A percentile compares a stretch with the other conserved stretches of the same genome.
These are phyloP conservation scores for Eupithecia subumbrata DNA, from an alignment of 2,888 invertebrate species.

Conservation along the genomic window DNA sequence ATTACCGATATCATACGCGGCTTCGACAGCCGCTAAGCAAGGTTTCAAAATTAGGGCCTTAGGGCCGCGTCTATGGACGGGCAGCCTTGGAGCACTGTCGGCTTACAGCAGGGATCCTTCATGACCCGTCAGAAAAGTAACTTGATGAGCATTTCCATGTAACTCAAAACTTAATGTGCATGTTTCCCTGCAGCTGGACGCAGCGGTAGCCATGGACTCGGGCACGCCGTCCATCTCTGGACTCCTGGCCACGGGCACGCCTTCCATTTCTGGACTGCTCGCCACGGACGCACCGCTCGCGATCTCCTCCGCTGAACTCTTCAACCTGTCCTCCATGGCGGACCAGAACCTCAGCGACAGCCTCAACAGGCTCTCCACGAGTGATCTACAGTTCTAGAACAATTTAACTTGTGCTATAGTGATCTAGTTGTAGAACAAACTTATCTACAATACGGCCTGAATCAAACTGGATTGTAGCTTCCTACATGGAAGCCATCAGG, in stretches of 20 bases:
- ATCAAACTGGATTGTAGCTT: neutral
- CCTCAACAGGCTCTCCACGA: slow-evolving; percentile 62
- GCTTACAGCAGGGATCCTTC: too few relatives aligned
- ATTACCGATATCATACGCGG: too few relatives aligned
- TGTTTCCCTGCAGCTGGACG: slow-evolving; percentile 37
- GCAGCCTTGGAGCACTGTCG: too few relatives aligned
- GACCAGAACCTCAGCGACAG: slow-evolving; percentile 56
- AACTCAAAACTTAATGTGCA: too few relatives aligned
- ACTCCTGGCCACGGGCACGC: slow-evolving; percentile 50
- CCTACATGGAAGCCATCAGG: neutral
- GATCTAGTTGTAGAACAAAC: neutral
- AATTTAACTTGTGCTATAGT: neutral
- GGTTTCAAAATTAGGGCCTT: too few relatives aligned
- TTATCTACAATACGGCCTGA: neutral
- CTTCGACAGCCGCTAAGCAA: too few relatives aligned
- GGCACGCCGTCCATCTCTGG: slow-evolving; percentile 55
- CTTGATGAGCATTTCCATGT: neutral
- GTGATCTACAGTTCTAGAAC: slow-evolving; percentile 48
- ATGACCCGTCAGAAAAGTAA: too few relatives aligned
- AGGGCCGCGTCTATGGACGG: too few relatives aligned
- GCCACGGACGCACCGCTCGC: slow-evolving; percentile 49
- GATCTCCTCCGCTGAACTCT: slow-evolving; percentile 80
- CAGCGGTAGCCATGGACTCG: slow-evolving; percentile 37
- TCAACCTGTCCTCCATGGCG: slow-evolving; percentile 66
- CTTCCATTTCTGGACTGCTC: slow-evolving; percentile 60